Evolutionary conservation across 2,797 vertebrate genomes (phyloP).

Genomic region (Selene dorsalis): DNA sequence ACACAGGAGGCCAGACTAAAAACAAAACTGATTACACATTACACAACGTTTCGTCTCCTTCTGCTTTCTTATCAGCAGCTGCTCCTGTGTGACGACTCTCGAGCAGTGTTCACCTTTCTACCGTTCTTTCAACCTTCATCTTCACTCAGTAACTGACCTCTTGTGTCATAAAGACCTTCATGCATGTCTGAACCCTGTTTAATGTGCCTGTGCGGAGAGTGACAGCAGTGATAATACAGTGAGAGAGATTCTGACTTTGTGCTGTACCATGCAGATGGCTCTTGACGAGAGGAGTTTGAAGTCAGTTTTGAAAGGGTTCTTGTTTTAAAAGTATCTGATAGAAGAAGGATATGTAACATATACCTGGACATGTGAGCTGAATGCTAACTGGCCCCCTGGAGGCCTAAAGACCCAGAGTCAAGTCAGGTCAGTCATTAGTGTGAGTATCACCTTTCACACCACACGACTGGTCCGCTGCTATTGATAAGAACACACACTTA

Average conservation of each 20-base stretch:
- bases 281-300: too few species aligned
- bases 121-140: neutral
- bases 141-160: neutral
- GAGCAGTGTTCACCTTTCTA: neutral
- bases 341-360: too few species aligned
- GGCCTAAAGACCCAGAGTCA: too few species aligned
- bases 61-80: neutral
- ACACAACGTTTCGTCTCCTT: slow-evolving; percentile 28
- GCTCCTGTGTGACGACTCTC: neutral
- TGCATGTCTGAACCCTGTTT: neutral
- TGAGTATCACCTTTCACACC: too few species aligned
- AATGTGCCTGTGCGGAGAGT: slow-evolving; percentile 3
- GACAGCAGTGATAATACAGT: slow-evolving; percentile 9
- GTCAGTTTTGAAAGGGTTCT: too few species aligned
- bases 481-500: neutral
- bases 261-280: neutral
- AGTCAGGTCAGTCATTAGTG: neutral
- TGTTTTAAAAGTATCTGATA: too few species aligned
- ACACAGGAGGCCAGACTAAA: slow-evolving; percentile 41
- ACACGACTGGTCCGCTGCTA: too few species aligned
- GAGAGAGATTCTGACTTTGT: neutral
- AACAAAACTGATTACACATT: slow-evolving; percentile 48
- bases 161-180: neutral
- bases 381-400: too few species aligned
- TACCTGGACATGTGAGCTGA: too few species aligned